A percentile compares a stretch with the other conserved stretches of the same genome.
These are phyloP conservation scores for Calyptommatus sinebrachiatus DNA, from an alignment of 2,113 vertebrate species.

Conservation along the genomic window DNA sequence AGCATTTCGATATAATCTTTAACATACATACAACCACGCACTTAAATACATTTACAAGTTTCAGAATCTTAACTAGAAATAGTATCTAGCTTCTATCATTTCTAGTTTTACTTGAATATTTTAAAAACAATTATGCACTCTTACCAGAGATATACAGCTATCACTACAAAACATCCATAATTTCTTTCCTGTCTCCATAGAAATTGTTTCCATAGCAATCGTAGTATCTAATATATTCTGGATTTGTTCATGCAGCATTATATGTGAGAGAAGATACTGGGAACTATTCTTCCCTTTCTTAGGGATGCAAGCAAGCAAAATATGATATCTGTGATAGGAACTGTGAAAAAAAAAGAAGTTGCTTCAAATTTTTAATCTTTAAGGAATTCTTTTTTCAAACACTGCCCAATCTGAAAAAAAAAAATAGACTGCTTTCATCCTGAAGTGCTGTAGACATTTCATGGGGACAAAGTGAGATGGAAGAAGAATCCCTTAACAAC, in stretches of 20 bases:
- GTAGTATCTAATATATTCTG: constrained; percentile 34
- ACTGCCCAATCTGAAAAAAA: background rate
- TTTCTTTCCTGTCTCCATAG: constrained; percentile 57
- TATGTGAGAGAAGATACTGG: constrained; percentile 29
- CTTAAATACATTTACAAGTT: too few relatives aligned
- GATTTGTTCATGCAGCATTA: constrained; percentile 30
- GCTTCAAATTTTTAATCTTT: background rate
- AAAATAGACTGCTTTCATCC: background rate
- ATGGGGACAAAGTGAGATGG: background rate
- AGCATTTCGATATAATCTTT: too few relatives aligned
- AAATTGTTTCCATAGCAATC: constrained; percentile 64
- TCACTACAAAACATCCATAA: constrained; percentile 23
- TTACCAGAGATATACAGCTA: constrained; percentile 17
- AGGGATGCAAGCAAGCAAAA: constrained; percentile 34
- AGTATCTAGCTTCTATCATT: background rate
- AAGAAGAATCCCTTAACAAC: too few relatives aligned
- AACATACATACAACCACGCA: too few relatives aligned
- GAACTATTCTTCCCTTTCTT: constrained; percentile 30
- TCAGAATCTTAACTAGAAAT: background rate
- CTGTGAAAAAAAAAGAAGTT: background rate
- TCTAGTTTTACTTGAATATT: constrained; percentile 4
- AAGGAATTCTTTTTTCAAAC: background rate
- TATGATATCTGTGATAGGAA: constrained; percentile 2
- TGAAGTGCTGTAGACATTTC: background rate
- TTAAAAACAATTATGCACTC: constrained; percentile 24